These are phyloP conservation scores for Andrena trimmerana DNA, from an alignment of 2,888 invertebrate genomes.

Conservation along the genomic window DNA sequence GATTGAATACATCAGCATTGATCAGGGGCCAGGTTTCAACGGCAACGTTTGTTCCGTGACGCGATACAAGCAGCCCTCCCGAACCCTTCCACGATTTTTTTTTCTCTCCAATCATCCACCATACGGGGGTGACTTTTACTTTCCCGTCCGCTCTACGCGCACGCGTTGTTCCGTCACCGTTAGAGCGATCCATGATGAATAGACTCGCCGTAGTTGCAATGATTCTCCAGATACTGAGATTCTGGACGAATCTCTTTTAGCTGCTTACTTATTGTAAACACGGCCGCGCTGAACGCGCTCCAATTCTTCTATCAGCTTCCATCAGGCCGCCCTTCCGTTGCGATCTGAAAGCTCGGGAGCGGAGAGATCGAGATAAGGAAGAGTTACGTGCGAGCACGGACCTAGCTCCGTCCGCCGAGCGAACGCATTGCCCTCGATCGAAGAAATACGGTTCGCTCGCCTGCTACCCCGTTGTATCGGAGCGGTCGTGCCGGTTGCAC, in stretches of 20 bases:
- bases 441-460: slow-evolving; percentile 26
- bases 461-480: background rate
- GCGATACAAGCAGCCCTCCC: background rate
- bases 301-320: slow-evolving; percentile 13
- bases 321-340: slow-evolving; percentile 1
- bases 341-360: background rate
- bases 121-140: slow-evolving; percentile 5
- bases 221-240: background rate
- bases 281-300: slow-evolving; percentile 5
- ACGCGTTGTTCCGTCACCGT: background rate
- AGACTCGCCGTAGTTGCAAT: background rate
- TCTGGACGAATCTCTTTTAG: too few relatives aligned
- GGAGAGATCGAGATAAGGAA: slow-evolving; percentile 23
- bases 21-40: slow-evolving; percentile 63
- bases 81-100: background rate
- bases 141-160: background rate
- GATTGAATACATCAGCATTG: slow-evolving; percentile 80
- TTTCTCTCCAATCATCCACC: slow-evolving; percentile 15
- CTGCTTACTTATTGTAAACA: slow-evolving; percentile 6
- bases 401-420: background rate
- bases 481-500: background rate
- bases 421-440: slow-evolving; percentile 17
- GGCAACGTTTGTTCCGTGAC: slow-evolving; percentile 28
- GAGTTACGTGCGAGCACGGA: slow-evolving; percentile 11
- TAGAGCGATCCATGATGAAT: background rate